A percentile compares a stretch with the other conserved stretches of the same genome.
Conservation (phyloP, 2,797 vertebrate genomes). For the Rhincodon typus region DNA sequence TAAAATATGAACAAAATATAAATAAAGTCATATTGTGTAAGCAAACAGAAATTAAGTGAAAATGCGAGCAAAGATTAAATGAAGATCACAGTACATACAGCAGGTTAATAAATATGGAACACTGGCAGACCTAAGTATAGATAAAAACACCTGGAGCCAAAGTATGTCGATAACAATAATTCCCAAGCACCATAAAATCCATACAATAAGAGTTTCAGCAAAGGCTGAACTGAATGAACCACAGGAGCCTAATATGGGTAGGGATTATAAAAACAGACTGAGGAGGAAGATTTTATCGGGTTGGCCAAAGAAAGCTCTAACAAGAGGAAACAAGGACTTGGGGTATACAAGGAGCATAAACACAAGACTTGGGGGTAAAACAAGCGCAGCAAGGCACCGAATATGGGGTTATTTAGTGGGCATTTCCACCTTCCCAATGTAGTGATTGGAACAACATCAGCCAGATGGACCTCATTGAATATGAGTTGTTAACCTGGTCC, state of each 20-base stretch:
- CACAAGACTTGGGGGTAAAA: not conserved
- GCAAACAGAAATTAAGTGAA: not conserved
- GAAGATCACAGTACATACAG: not conserved
- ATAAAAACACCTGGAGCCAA: not conserved
- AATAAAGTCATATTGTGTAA: not conserved
- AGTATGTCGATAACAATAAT: not conserved
- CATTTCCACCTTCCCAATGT: not conserved
- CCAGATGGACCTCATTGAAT: too few species aligned
- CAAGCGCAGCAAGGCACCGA: too few species aligned
- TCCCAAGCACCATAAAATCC: not conserved
- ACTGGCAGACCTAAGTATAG: not conserved
- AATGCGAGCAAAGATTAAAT: not conserved
- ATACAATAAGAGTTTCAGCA: not conserved
- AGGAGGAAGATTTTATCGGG: not conserved
- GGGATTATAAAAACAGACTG: not conserved
- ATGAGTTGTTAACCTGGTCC: too few species aligned
- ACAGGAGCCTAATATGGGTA: not conserved
- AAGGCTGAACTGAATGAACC: not conserved
- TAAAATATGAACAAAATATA: not conserved
- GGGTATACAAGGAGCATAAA: not conserved
- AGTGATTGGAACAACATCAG: too few species aligned
- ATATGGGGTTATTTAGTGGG: too few species aligned
- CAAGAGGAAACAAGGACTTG: not conserved
- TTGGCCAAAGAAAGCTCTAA: not conserved
- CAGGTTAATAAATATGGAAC: not conserved